Conservation (phyloP, 2,113 vertebrate genomes). For the Oncorhynchus tshawytscha region DNA sequence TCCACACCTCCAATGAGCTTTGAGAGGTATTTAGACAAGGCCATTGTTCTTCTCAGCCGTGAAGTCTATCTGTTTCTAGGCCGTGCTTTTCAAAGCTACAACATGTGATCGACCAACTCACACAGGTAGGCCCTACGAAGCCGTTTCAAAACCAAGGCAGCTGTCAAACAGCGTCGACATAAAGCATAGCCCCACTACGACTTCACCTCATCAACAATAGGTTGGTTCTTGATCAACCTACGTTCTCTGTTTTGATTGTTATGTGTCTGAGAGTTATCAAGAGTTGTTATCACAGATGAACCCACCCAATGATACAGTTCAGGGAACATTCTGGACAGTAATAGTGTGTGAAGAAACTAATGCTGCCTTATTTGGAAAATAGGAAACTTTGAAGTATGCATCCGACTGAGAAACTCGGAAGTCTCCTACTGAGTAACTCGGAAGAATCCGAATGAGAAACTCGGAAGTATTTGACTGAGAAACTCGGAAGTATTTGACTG, state of each 20-base stretch:
- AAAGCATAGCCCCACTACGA: no score
- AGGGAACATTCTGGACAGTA: not conserved
- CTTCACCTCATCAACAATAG: not conserved
- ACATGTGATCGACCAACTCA: conserved; percentile 14
- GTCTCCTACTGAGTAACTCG: no score
- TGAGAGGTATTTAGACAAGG: no score
- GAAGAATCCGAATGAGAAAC: no score
- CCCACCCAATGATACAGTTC: not conserved
- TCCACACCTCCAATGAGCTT: no score
- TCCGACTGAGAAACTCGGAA: no score
- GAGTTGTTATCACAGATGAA: not conserved
- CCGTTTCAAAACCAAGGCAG: conserved; percentile 9
- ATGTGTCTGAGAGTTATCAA: not conserved
- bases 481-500: no score
- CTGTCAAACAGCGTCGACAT: not conserved
- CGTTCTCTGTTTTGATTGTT: not conserved
- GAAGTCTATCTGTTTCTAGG: conserved; percentile 58
- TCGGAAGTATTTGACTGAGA: no score
- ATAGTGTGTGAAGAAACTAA: not conserved
- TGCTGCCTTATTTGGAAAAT: no score
- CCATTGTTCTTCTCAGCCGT: conserved; percentile 32
- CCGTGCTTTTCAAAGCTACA: conserved; percentile 26
- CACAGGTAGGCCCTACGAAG: conserved; percentile 13
- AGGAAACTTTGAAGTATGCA: no score
- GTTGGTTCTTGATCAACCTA: not conserved